A percentile compares a stretch with the other conserved stretches of the same genome.
These are phyloP conservation scores for Dicaeum eximium DNA, from an alignment of 2,113 vertebrate genomes.

Conservation along the genomic window DNA sequence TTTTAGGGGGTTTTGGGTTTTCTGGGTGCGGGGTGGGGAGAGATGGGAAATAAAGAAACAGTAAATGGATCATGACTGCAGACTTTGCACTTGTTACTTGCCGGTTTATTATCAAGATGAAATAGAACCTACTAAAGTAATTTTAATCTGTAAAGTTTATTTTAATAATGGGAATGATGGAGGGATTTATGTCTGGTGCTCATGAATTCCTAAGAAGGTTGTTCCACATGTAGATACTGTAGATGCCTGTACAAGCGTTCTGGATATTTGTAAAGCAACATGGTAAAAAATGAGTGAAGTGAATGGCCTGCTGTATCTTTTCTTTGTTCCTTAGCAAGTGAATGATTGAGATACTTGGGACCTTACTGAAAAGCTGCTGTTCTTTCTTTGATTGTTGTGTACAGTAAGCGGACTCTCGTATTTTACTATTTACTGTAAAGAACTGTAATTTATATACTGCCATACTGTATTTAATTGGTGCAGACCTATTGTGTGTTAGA, in stretches of 20 bases:
- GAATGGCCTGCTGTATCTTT: conserved; percentile 75
- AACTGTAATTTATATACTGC: conserved; percentile 95
- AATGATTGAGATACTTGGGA: conserved; percentile 77
- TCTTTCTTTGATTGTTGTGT: conserved; percentile 84
- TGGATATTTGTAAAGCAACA: conserved; percentile 56
- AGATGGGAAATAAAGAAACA: conserved; percentile 14
- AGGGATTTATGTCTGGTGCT: conserved; percentile 56
- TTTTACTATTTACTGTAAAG: conserved; percentile 93
- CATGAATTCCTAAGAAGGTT: conserved; percentile 34
- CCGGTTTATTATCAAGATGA: conserved; percentile 39
- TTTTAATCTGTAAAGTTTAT: conserved; percentile 54
- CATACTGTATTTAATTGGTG: conserved; percentile 90
- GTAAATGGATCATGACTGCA: conserved; percentile 29
- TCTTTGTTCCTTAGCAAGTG: conserved; percentile 50
- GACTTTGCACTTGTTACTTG: conserved; percentile 41
- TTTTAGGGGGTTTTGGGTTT: neutral
- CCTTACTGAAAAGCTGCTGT: conserved; percentile 91
- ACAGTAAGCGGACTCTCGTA: conserved; percentile 85
- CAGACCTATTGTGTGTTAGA: conserved; percentile 87
- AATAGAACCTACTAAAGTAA: conserved; percentile 55
- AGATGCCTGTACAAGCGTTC: conserved; percentile 45
- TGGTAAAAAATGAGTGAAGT: conserved; percentile 57
- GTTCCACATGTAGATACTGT: conserved; percentile 60
- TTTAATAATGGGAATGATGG: conserved; percentile 57
- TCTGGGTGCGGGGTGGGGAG: neutral